Evolutionary conservation across 2,113 vertebrate species (phyloP).

Genomic region (Emydocephalus ijimae): DNA sequence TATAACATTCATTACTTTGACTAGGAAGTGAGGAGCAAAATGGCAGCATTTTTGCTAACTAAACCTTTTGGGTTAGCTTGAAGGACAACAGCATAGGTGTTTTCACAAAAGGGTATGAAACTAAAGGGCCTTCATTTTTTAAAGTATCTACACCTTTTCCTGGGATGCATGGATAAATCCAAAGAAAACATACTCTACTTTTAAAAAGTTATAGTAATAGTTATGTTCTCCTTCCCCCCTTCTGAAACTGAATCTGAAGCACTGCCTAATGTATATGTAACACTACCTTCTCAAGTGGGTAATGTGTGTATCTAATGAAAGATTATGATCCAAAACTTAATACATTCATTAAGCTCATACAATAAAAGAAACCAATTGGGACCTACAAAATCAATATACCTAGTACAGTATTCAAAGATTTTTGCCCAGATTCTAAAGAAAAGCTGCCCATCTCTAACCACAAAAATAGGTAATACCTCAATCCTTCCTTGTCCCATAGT

Average conservation of each 20-base stretch:
- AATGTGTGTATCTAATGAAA: neutral
- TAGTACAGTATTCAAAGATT: neutral
- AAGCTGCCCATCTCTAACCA: neutral
- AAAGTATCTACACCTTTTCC: neutral
- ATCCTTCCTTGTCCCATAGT: neutral
- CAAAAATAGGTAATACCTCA: neutral
- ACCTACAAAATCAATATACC: neutral
- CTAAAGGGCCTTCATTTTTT: neutral
- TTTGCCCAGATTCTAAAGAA: neutral
- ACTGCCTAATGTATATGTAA: neutral
- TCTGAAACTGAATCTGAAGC: neutral
- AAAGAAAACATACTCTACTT: neutral
- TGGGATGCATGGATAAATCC: neutral
- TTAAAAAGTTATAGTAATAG: neutral
- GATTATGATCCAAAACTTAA: neutral
- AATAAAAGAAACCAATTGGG: neutral
- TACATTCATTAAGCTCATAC: neutral
- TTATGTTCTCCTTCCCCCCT: neutral
- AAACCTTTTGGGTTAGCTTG: neutral
- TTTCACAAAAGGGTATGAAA: neutral
- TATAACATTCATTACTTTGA: neutral
- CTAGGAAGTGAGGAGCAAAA: neutral
- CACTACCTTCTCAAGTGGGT: neutral
- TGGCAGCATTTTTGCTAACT: neutral
- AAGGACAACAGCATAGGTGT: neutral